Evolutionary conservation across 2,797 vertebrate species (phyloP).

Genomic region (Liasis olivaceus): DNA sequence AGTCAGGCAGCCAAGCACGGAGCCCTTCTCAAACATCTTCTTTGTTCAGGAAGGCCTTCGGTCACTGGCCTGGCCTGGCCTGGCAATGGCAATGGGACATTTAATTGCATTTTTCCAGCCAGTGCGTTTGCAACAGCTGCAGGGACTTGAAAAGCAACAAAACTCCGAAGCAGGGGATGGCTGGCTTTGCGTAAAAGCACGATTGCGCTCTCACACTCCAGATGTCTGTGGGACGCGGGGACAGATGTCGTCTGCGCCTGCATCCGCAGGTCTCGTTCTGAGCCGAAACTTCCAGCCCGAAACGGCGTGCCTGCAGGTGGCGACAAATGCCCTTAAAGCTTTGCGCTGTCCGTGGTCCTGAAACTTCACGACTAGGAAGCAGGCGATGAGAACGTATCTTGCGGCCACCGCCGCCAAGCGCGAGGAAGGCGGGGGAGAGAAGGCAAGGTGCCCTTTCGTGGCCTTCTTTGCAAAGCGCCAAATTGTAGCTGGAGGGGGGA

Average conservation of each 20-base stretch:
- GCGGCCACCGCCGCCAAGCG: neutral
- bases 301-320: conserved; percentile 70
- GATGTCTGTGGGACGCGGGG: neutral
- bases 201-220: neutral
- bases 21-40: neutral
- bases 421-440: no score
- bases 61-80: neutral
- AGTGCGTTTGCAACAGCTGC: neutral
- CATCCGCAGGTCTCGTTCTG: neutral
- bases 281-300: conserved; percentile 11
- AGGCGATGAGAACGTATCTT: no score
- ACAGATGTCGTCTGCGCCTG: neutral
- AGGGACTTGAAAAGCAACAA: neutral
- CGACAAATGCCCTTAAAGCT: conserved; percentile 61
- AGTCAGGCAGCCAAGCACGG: no score
- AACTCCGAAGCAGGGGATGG: neutral
- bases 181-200: neutral
- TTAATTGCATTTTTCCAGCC: neutral
- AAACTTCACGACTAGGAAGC: neutral
- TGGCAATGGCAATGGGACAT: neutral
- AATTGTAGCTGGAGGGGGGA: no score
- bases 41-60: neutral
- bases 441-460: no score
- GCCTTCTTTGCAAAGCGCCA: neutral
- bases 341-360: conserved; percentile 67